Evolutionary conservation across 2,797 vertebrate genomes (phyloP), one percentile per base, ranked within the genome.

Genomic region (Enteromius anoplus): DNA sequence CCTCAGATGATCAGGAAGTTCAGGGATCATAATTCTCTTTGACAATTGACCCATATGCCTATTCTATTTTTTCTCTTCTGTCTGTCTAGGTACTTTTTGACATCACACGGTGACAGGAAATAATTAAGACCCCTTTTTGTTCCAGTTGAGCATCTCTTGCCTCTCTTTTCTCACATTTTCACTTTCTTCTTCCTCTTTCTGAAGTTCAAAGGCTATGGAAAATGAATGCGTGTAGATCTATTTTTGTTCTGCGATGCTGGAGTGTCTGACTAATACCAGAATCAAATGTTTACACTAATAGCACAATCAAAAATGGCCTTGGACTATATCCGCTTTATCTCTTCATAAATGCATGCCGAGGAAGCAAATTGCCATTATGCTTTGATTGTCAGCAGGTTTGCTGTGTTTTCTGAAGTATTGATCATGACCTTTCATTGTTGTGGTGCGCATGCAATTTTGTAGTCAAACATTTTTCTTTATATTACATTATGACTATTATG

Each of bases 371-470:
- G 78, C 66, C 29, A 11, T n/a, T 40, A 51, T 23, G 21, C 40
- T 29, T 32, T 40, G 51, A 77, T 17, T 66, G 75, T 83, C 65
- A 83, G 81, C 53, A 70, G 65, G 53, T 78, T 51, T 70, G 68
- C 75, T 34, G 21, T 34, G 55, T 65, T 62, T 78, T 78, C 62
- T 62, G 5, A 68, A 51, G 75, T 78, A 83, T 70, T 77, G 81
- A 78, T 71, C 75, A 83, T 70, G 81, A 78, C 81, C 72, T 82
- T 77, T 83, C 37, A 47, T 66, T 69, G 65, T 77, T 45, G 21
- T 37, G 51, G 11, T 70, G 65, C 78, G 75, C 14, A 70, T 83
- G 14, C 47, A 12, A 78, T 78, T 47, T 77, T 77, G 10, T 51
- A 75, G 40, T 42, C 9, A 42, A 40, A 42, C 40, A 10, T 42